Evolutionary conservation across 2,888 invertebrate species (phyloP).

Genomic region (Abrostola triplasia): DNA sequence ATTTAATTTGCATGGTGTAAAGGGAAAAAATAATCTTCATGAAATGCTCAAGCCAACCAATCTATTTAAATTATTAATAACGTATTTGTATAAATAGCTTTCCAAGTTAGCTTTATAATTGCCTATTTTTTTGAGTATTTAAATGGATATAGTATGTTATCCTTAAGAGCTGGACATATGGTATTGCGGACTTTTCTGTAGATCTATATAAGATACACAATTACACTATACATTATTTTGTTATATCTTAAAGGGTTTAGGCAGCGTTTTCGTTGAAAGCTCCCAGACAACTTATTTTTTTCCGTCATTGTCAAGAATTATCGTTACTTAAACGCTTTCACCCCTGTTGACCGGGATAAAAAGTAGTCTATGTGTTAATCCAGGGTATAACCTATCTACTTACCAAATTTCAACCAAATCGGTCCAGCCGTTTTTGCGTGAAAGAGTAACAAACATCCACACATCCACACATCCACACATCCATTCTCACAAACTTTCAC

Average conservation of each 20-base stretch:
- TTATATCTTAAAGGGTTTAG: background rate
- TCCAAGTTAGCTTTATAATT: too few species aligned
- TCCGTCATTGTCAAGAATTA: background rate
- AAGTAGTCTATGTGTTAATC: conserved; percentile 6
- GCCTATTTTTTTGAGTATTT: too few species aligned
- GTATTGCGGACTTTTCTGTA: background rate
- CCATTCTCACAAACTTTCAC: conserved; percentile 2
- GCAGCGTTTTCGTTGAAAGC: background rate
- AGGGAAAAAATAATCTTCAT: background rate
- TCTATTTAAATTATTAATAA: background rate
- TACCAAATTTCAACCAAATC: conserved; percentile 4
- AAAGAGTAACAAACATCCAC: background rate
- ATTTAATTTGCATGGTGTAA: too few species aligned
- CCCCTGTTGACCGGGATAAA: conserved; percentile 1
- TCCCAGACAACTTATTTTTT: background rate
- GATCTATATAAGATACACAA: background rate
- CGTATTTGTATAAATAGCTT: too few species aligned
- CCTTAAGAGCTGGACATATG: background rate
- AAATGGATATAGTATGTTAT: background rate
- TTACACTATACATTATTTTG: background rate
- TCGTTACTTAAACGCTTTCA: background rate
- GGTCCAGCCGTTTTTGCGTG: conserved; percentile 1
- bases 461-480: background rate
- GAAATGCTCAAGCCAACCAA: background rate
- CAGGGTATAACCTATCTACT: background rate